phyloP scores from a whole-genome alignment of 2,113 vertebrate genomes.

The Emydocephalus ijimae region DNA sequence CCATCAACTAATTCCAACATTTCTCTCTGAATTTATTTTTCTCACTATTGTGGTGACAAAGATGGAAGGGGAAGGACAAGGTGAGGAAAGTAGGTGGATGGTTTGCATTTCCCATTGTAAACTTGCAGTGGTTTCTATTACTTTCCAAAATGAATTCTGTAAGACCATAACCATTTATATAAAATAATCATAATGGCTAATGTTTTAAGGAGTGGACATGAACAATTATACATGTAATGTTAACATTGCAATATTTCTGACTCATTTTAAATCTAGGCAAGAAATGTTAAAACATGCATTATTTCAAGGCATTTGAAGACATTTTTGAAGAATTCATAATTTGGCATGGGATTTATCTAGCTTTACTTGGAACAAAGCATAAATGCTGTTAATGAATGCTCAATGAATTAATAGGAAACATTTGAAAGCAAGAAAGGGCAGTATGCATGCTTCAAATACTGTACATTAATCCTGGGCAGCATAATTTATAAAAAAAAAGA shows the following conservation, averaged over 20 bases:
- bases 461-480: not conserved
- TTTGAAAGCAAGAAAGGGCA: not conserved
- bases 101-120: slow-evolving; percentile 53
- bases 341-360: slow-evolving; percentile 19
- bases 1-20: slow-evolving; percentile 52
- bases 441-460: not conserved
- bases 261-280: not conserved
- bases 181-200: slow-evolving; percentile 28
- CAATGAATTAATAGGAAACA: slow-evolving; percentile 24
- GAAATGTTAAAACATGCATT: not conserved
- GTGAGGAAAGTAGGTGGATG: slow-evolving; percentile 43
- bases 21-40: slow-evolving; percentile 60
- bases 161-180: slow-evolving; percentile 46
- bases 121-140: slow-evolving; percentile 51
- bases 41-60: slow-evolving; percentile 51
- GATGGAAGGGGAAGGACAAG: slow-evolving; percentile 38
- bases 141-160: slow-evolving; percentile 48
- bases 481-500: not conserved
- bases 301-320: not conserved
- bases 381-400: slow-evolving; percentile 30
- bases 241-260: not conserved
- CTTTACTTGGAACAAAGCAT: not conserved
- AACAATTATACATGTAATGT: not conserved
- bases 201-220: not conserved
- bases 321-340: not conserved